These are phyloP conservation scores for Tonatia bakeri DNA, from an alignment of 2,113 vertebrate genomes.

Conservation along the genomic window DNA sequence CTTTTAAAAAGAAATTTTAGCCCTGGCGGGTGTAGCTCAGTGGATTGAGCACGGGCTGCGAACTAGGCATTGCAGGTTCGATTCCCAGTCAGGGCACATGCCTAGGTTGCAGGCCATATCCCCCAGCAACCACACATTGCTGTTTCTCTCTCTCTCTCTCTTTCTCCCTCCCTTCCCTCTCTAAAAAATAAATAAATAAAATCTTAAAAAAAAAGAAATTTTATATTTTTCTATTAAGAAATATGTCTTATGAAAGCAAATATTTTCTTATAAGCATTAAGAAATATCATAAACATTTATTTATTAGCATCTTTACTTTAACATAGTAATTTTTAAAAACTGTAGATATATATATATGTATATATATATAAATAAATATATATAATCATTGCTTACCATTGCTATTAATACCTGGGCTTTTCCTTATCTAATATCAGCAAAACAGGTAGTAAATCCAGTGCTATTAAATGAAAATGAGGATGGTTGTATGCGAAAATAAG, in stretches of 20 bases:
- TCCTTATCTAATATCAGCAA: neutral
- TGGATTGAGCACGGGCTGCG: no score
- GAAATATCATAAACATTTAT: neutral
- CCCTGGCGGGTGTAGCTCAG: no score
- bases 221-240: neutral
- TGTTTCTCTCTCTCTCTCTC: no score
- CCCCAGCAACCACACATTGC: no score
- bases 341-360: neutral
- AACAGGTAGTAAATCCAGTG: neutral
- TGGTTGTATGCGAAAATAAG: neutral
- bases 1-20: no score
- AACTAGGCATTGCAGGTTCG: no score
- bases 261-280: neutral
- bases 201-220: neutral
- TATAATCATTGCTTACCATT: no score
- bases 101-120: no score
- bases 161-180: no score
- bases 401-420: neutral
- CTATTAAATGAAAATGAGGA: conserved; percentile 22
- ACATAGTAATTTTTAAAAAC: neutral
- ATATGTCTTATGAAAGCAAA: neutral
- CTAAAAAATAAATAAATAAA: no score
- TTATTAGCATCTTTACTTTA: neutral
- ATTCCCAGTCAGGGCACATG: no score
- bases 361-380: no score